Evolutionary conservation across 2,888 invertebrate species (phyloP), one percentile per base, ranked within the genome.

Genomic region (Fissipunctia ypsillon): DNA sequence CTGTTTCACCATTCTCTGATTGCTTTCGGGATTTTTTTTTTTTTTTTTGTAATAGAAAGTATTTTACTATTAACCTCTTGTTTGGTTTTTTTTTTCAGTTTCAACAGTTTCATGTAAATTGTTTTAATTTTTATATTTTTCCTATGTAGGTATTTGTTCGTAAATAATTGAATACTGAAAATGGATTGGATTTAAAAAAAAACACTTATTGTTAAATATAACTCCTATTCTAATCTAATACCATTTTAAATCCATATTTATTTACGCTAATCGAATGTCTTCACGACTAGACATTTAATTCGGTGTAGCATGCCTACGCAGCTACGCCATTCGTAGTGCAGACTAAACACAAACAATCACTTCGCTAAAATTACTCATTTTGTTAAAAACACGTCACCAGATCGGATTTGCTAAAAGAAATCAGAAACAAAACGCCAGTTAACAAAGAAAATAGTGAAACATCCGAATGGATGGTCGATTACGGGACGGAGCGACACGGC

Each of bases 401-500:
- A 84, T 84, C 81, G 73, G 78, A 86, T 87, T 87, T 80, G 56
- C 60, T 74, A 81, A 84, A 84, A 81, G 81, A 82, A 87, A 82
- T 78, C 83, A 70, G 73, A 76, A 78, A 81, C 80, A 85, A 86
- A 84, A 83, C 50, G 72, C 69, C 73, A 80, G 73, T 83, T 83
- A 84, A 87, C 84, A 87, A 87, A 87, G 85, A 87, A 88, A 84
- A 87, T 90, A 88, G 87, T 87, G 88, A 89, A 91, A 89, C 88
- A 90, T 89, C 88, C 87, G 88, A 93, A 91, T 90, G 92, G 90
- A 90, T 91, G 90, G 90, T 88, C 90, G 89, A 92, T 91, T 90
- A 90, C 90, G 88, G 87, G 83, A 85, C 86, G 85, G 86, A 88
- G 92, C 94, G 95, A 92, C 94, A 90, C 88, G 74, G 89, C 88